Base-by-base conservation (phyloP, 2,888 invertebrate genomes). In the Saturnia pavonia region DNA sequence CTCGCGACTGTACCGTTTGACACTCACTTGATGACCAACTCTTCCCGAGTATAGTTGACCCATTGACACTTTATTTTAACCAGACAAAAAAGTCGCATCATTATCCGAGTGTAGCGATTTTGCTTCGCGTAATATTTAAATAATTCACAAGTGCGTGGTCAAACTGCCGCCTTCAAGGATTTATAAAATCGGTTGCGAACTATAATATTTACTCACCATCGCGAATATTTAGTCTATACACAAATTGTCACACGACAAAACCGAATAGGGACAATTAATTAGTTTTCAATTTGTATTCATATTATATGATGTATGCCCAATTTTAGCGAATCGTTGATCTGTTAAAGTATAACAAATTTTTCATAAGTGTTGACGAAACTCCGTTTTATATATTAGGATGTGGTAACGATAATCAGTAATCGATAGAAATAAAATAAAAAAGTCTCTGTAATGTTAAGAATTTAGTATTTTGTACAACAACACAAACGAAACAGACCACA, bases 151-250 rank as follows among this genome's bases (percentile, higher is more conserved):
- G 78, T 78, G 80, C 80, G 80, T 74, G 73, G 77, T 76, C 73
- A 73, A 75, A 73, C n/a, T n/a, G n/a, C n/a, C 57, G 57, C 27
- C 19, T 60, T 4, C 14, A 60, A 60, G 27, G 75, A 72, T 48
- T 19, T 7, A 19, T 48, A 19, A 19, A 70, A 66, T 75, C 74
- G 74, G 72, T 74, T 79, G 72, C 77, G 72, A 76, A 74, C 76
- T 75, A 78, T n/a, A n/a, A n/a, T n/a, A n/a, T 80, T 73, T 71
- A 75, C 77, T 75, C 77, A 73, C 76, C 78, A 73, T 79, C 74
- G 75, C 76, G 76, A 78, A 78, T 78, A 77, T 40, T 77, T 76
- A 75, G 14, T 60, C 22, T 22, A 1, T 76, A 65, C 74, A 77
- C 79, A 77, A 74, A 74, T 73, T 77, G 57, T 72, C 71, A 68